phyloP scores from a whole-genome alignment of 2,888 invertebrate genomes.

The Patella pellucida region DNA sequence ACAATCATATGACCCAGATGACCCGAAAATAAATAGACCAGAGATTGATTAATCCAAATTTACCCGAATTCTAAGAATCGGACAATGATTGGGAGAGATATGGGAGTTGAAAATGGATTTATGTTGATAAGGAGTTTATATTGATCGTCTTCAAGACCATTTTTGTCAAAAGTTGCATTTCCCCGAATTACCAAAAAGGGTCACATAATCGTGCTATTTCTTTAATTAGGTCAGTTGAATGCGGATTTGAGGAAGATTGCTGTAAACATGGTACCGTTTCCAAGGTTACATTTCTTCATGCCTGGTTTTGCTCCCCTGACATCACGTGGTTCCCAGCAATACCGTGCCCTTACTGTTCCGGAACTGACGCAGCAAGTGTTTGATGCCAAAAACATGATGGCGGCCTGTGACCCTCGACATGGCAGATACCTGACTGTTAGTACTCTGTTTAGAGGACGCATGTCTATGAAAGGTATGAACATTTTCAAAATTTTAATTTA shows the following conservation, averaged over 20 bases:
- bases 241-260: conserved; percentile 1
- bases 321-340: conserved; percentile 1
- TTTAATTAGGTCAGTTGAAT: background rate
- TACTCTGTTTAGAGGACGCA: background rate
- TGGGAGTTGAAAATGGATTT: too few relatives aligned
- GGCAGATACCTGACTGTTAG: background rate
- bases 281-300: background rate
- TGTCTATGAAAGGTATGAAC: background rate
- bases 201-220: too few relatives aligned
- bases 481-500: too few relatives aligned
- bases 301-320: background rate
- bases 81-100: too few relatives aligned
- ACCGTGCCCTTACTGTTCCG: background rate
- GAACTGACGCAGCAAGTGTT: conserved; percentile 2
- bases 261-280: background rate
- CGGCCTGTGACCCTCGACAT: background rate
- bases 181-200: too few relatives aligned
- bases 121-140: too few relatives aligned
- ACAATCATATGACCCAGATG: too few relatives aligned
- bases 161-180: too few relatives aligned
- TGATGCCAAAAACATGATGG: conserved; percentile 8
- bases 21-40: too few relatives aligned
- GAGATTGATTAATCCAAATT: too few relatives aligned
- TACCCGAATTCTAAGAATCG: too few relatives aligned
- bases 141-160: too few relatives aligned